Conservation (phyloP, 2,888 invertebrate species). For the Mylabris sibirica region DNA sequence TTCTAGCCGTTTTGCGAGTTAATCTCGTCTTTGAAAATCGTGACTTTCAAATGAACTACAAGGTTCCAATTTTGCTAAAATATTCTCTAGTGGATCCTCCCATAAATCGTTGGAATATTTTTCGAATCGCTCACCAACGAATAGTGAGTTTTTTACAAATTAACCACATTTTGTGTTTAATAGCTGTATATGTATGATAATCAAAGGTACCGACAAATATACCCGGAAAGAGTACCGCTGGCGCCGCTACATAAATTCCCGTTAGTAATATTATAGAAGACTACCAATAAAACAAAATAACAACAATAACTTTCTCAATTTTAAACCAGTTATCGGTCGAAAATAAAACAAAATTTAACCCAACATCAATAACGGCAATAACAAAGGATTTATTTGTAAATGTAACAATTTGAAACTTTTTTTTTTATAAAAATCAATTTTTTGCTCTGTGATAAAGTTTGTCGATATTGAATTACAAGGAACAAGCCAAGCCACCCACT, state of each 20-base stretch:
- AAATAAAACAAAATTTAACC: neutral
- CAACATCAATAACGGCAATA: neutral
- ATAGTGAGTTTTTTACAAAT: too few relatives aligned
- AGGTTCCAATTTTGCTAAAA: too few relatives aligned
- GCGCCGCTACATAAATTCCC: constrained; percentile 33
- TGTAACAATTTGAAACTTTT: neutral
- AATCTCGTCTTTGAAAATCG: too few relatives aligned
- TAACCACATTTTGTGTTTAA: too few relatives aligned
- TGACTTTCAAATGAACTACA: too few relatives aligned
- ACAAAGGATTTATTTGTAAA: neutral
- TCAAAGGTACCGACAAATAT: constrained; percentile 33
- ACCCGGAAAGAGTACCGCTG: constrained; percentile 32
- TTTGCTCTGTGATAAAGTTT: neutral
- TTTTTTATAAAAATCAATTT: neutral
- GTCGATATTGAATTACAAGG: neutral
- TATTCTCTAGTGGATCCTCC: too few relatives aligned
- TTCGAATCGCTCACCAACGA: too few relatives aligned
- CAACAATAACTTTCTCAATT: constrained; percentile 4
- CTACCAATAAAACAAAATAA: constrained; percentile 24
- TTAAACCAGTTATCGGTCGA: neutral
- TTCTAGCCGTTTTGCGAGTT: too few relatives aligned
- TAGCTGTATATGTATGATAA: constrained; percentile 26
- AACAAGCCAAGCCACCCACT: neutral
- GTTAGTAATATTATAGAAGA: constrained; percentile 18
- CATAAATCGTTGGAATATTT: too few relatives aligned